These are phyloP conservation scores for Paradisaea rubra DNA, from an alignment of 2,113 vertebrate genomes.

Conservation along the genomic window DNA sequence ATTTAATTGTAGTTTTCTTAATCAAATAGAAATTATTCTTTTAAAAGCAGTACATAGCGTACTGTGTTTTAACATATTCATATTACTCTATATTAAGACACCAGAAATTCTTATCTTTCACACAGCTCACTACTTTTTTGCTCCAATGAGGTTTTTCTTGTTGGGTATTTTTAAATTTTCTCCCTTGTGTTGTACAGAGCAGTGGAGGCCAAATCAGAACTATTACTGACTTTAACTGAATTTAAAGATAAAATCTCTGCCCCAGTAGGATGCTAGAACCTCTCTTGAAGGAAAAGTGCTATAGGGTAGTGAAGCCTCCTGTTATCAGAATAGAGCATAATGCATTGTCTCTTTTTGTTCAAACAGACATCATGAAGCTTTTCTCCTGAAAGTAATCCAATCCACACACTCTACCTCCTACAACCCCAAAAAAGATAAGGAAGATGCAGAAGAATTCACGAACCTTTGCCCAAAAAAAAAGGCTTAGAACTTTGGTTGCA, in stretches of 20 bases:
- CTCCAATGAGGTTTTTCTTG: background rate
- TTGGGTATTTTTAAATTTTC: background rate
- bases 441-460: background rate
- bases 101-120: background rate
- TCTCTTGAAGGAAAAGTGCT: background rate
- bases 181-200: background rate
- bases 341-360: background rate
- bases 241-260: background rate
- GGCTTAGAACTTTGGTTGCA: background rate
- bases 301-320: background rate
- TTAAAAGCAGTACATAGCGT: background rate
- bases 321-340: background rate
- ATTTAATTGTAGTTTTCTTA: background rate
- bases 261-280: background rate
- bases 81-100: background rate
- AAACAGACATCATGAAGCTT: background rate
- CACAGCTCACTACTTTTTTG: background rate
- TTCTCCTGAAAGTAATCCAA: background rate
- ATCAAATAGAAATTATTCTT: background rate
- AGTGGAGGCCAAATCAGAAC: background rate
- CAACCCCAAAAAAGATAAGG: background rate
- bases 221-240: background rate
- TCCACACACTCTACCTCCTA: background rate
- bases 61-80: background rate
- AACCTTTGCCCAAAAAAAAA: background rate